Percentiles rank a stretch among this genome's conserved stretches.
Conservation (phyloP, 2,797 vertebrate species). For the Siniperca undulata region DNA sequence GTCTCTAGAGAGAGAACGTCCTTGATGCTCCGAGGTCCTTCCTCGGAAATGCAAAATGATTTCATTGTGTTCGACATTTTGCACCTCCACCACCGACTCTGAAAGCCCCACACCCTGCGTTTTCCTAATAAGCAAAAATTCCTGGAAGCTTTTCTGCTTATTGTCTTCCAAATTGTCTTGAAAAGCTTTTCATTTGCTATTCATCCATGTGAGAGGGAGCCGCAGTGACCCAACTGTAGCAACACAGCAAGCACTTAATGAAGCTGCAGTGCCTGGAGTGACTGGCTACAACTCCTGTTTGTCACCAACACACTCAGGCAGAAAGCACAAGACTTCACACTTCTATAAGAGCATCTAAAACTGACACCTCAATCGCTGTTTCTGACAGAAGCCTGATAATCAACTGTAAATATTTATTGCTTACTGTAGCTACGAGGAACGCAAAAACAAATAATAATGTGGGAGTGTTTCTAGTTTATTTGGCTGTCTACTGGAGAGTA, state of each 20-base stretch:
- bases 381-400: constrained; percentile 30
- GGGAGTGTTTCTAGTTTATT: not conserved
- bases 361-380: constrained; percentile 38
- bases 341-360: constrained; percentile 33
- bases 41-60: constrained; percentile 54
- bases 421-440: constrained; percentile 18
- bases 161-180: constrained; percentile 50
- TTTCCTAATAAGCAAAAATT: constrained; percentile 34
- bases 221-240: constrained; percentile 48
- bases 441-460: constrained; percentile 14
- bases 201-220: constrained; percentile 47
- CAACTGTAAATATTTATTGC: constrained; percentile 40
- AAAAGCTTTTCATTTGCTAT: constrained; percentile 65
- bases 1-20: constrained; percentile 51
- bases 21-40: constrained; percentile 66
- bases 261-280: constrained; percentile 68
- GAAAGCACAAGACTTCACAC: constrained; percentile 53
- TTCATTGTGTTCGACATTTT: constrained; percentile 60
- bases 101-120: not conserved
- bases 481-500: not conserved
- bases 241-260: constrained; percentile 67
- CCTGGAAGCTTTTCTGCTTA: constrained; percentile 43
- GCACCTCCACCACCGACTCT: constrained; percentile 10
- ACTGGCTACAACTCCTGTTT: constrained; percentile 47
- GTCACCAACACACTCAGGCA: constrained; percentile 57